Conservation (phyloP, 2,113 vertebrate species). For the Athene cunicularia region DNA sequence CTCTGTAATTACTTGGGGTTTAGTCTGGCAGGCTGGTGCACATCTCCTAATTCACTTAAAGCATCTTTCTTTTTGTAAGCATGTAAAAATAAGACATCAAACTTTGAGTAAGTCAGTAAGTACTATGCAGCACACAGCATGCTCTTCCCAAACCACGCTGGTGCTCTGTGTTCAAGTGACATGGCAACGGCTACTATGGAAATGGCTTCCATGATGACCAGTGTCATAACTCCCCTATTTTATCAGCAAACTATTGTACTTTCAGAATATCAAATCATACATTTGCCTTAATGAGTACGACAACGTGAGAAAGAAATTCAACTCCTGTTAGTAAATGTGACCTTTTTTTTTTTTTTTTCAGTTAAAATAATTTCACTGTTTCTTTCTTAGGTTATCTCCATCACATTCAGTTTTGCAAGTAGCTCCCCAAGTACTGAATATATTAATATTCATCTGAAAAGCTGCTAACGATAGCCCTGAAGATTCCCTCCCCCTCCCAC, state of each 20-base stretch:
- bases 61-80: neutral
- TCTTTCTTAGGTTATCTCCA: neutral
- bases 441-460: neutral
- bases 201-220: neutral
- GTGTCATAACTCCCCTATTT: neutral
- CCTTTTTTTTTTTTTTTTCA: neutral
- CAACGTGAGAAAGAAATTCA: neutral
- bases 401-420: neutral
- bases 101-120: fast-evolving
- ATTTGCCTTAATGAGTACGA: neutral
- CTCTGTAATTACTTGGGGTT: fast-evolving
- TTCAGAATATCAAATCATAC: neutral
- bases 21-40: neutral
- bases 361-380: neutral
- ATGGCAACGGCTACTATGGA: neutral
- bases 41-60: neutral
- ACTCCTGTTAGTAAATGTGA: neutral
- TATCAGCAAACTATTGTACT: neutral
- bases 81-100: neutral
- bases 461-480: neutral
- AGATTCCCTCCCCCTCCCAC: neutral
- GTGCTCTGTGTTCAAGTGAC: neutral
- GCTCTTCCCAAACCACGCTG: fast-evolving
- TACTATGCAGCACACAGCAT: fast-evolving
- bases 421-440: neutral